Conservation (phyloP, 2,888 invertebrate genomes). For the Galerucella nymphaeae region DNA sequence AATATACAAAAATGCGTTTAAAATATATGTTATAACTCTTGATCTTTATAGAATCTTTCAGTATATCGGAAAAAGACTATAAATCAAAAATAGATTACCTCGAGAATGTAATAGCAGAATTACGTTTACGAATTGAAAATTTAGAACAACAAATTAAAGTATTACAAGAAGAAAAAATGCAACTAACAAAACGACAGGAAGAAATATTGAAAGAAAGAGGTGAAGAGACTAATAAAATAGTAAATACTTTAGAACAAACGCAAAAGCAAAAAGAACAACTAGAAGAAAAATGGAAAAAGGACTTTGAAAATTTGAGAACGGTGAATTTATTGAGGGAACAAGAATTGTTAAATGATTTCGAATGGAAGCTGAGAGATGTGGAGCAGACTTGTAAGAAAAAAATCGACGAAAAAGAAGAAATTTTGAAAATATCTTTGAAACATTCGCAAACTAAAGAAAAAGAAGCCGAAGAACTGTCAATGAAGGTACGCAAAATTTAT, state of each 20-base stretch:
- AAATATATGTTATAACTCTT: conserved; percentile 13
- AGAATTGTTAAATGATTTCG: conserved; percentile 81
- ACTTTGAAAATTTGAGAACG: conserved; percentile 76
- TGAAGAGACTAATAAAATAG: conserved; percentile 68
- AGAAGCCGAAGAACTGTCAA: conserved; percentile 62
- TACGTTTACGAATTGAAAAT: conserved; percentile 66
- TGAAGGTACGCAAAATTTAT: conserved; percentile 53
- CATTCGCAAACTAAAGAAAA: conserved; percentile 61
- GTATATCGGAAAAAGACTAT: conserved; percentile 58
- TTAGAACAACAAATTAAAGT: conserved; percentile 66
- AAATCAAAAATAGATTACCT: conserved; percentile 64
- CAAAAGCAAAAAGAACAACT: conserved; percentile 70
- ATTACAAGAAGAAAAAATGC: conserved; percentile 66
- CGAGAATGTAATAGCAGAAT: conserved; percentile 65
- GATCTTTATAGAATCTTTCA: conserved; percentile 53
- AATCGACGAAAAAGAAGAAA: conserved; percentile 71
- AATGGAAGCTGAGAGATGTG: conserved; percentile 84
- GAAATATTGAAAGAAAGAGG: conserved; percentile 62
- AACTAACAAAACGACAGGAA: conserved; percentile 61
- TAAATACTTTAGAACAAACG: conserved; percentile 72
- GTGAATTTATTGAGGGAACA: conserved; percentile 79
- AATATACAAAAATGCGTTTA: neutral
- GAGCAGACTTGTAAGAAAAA: conserved; percentile 76
- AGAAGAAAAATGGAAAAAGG: conserved; percentile 72
- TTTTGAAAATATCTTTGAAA: conserved; percentile 63